Evolutionary conservation across 2,888 invertebrate genomes (phyloP).

Genomic region (Tachina lurida): DNA sequence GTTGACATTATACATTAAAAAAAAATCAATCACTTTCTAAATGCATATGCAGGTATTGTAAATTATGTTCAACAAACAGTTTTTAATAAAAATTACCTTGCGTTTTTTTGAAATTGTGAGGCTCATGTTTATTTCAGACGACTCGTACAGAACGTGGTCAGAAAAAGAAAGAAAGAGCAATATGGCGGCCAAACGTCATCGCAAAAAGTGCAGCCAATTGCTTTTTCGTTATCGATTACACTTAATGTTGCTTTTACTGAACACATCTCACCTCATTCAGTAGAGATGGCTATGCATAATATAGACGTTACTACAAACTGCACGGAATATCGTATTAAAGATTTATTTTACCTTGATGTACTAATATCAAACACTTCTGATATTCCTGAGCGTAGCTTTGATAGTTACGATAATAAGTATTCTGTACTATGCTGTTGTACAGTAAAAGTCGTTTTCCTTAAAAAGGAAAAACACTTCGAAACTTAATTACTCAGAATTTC

Average conservation of each 20-base stretch:
- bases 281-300: no score
- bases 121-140: conserved; percentile 82
- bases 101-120: conserved; percentile 83
- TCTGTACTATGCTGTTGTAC: no score
- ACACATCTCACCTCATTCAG: no score
- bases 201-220: conserved; percentile 63
- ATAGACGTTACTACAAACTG: no score
- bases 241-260: not conserved
- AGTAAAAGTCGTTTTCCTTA: no score
- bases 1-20: not conserved
- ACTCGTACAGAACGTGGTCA: conserved; percentile 83
- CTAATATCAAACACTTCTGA: no score
- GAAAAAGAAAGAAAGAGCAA: conserved; percentile 82
- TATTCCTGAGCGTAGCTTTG: no score
- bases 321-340: no score
- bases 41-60: not conserved
- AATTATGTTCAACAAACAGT: conserved; percentile 15
- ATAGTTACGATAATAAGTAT: no score
- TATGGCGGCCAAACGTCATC: conserved; percentile 75
- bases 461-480: no score
- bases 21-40: conserved; percentile 41
- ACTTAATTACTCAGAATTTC: no score
- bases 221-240: conserved; percentile 42
- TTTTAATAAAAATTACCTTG: conserved; percentile 80
- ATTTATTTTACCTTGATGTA: no score